Conservation (phyloP, 2,888 invertebrate genomes). For the Cerastis rubricosa region DNA sequence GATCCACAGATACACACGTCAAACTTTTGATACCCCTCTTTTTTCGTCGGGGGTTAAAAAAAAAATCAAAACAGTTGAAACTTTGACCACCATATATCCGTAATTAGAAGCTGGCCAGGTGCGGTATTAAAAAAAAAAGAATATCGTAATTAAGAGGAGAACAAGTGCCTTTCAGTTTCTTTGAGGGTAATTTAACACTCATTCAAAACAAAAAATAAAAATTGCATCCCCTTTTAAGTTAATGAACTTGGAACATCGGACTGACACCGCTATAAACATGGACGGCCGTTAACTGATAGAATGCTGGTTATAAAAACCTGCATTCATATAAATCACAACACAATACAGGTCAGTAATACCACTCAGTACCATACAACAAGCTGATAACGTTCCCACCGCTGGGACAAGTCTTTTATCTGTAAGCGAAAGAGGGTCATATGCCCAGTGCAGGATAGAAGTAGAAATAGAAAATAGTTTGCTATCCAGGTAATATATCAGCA, state of each 20-base stretch:
- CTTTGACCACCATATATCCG: no score
- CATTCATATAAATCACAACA: neutral
- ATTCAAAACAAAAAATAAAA: neutral
- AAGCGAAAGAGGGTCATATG: neutral
- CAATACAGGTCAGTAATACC: neutral
- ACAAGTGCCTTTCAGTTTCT: no score
- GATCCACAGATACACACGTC: no score
- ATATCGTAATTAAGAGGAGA: no score
- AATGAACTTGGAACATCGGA: constrained; percentile 32
- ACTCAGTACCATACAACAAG: neutral
- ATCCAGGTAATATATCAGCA: no score
- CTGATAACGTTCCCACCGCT: neutral
- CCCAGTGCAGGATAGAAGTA: neutral
- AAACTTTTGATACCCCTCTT: no score
- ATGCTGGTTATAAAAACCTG: constrained; percentile 29
- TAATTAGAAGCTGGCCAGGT: no score
- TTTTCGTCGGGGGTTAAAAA: no score
- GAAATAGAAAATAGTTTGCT: no score
- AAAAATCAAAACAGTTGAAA: no score
- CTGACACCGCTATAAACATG: constrained; percentile 28
- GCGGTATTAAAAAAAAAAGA: no score
- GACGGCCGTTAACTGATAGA: constrained; percentile 32
- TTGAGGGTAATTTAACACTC: no score
- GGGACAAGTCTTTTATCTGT: neutral
- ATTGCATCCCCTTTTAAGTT: constrained; percentile 15